Evolutionary conservation across 2,113 vertebrate genomes (phyloP), one percentile per base, ranked within the genome.

Genomic region (Petromus typicus): DNA sequence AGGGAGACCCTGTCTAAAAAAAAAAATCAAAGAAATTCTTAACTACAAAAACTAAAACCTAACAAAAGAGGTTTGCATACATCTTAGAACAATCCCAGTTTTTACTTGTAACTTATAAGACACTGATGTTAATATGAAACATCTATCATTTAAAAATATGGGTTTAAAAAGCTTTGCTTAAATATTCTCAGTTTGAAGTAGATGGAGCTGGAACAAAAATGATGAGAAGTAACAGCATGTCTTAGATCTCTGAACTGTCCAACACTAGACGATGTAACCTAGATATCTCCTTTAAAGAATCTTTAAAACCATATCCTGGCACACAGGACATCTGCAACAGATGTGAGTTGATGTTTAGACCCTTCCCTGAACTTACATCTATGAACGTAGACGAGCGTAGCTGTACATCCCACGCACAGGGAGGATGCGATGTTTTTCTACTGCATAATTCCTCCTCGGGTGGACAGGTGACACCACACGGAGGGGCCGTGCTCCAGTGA

Each of bases 21-120:
- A n/a, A n/a, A n/a, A n/a, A n/a, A n/a, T n/a, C n/a, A 43, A 16
- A 84, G 78, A 61, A 48, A 40, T 81, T 27, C 79, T 51, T 78
- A 18, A 78, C 75, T 23, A 34, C 54, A 85, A 17, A 40, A 34
- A 20, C 45, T 43, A 34, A 76, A 86, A 59, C 7, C 59, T 83
- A 84, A 86, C 34, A 34, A 66, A 84, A 67, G 54, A 79, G 16
- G 3, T 5, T 84, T 76, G 61, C n/a, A 54, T 82, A 92, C 5
- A 20, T n/a, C 2, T 96, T 94, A 63, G 59, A 96, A 85, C 37
- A 86, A 45, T 45, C n/a, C 37, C 59, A 22, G 57, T 63, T 87
- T 96, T 95, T 89, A 86, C 59, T 95, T 87, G 27, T 73, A 81
- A 81, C 71, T 88, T 16, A 73, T 59, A 69, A 13, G 8, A 11